These are phyloP conservation scores for Pantherophis alleghaniensis DNA, from an alignment of 2,797 vertebrate genomes.

Conservation along the genomic window DNA sequence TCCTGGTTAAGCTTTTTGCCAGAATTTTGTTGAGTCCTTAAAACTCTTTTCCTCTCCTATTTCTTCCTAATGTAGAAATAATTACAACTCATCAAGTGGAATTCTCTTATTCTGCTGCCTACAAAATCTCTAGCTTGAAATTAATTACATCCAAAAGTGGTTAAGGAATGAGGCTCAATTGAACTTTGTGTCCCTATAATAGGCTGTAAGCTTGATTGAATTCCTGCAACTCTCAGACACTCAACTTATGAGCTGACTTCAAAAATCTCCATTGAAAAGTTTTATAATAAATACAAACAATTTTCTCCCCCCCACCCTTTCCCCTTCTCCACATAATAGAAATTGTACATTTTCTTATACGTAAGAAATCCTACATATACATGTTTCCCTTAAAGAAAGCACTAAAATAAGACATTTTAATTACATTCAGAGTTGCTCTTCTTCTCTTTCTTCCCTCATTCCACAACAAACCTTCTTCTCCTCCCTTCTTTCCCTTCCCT, in stretches of 20 bases:
- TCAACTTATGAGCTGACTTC: not conserved
- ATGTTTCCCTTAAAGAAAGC: no score
- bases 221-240: not conserved
- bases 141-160: not conserved
- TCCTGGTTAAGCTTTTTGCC: not conserved
- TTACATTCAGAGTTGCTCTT: no score
- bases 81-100: no score
- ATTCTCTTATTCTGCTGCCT: not conserved
- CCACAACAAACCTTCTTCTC: no score
- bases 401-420: no score
- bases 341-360: no score
- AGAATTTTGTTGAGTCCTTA: not conserved
- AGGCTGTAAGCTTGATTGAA: not conserved
- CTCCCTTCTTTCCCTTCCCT: no score
- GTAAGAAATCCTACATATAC: no score
- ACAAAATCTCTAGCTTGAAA: not conserved
- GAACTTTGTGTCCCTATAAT: not conserved
- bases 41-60: not conserved
- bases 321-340: no score
- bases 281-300: no score
- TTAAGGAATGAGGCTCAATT: not conserved
- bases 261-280: not conserved
- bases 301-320: no score
- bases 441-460: no score
- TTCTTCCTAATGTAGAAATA: not conserved